Percentiles rank a stretch among this genome's conserved stretches.
Evolutionary conservation across 2,888 invertebrate genomes (phyloP).

Genomic region (Entomobrya proxima): DNA sequence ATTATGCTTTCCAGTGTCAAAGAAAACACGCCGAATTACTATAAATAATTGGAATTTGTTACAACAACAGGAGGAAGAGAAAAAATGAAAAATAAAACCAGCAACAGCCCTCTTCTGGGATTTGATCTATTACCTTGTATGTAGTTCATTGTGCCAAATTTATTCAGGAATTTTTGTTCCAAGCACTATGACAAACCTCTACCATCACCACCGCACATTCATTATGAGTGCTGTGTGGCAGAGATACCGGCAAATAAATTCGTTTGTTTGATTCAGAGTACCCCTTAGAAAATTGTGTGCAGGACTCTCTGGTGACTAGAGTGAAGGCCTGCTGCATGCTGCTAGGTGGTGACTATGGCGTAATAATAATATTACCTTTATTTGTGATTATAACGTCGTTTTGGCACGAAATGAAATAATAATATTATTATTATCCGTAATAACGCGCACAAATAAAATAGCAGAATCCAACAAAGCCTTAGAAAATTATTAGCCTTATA

Average conservation of each 20-base stretch:
- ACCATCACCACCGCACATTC: too few species aligned
- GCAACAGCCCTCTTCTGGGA: background rate
- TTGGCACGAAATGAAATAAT: constrained; percentile 43
- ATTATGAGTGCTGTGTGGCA: background rate
- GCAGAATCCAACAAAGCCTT: too few species aligned
- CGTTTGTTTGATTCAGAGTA: background rate
- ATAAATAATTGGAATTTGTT: background rate
- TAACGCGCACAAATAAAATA: background rate
- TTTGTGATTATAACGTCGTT: constrained; percentile 29
- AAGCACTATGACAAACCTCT: background rate
- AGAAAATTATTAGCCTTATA: too few species aligned
- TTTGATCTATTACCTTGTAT: background rate
- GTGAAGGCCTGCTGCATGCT: background rate
- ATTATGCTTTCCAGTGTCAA: background rate
- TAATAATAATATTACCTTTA: too few species aligned
- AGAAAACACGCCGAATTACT: constrained; percentile 20
- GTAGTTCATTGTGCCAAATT: background rate
- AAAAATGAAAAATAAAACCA: background rate
- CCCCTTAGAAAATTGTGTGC: background rate
- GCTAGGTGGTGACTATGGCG: background rate
- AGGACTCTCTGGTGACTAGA: background rate
- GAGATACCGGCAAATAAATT: background rate
- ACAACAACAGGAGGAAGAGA: background rate
- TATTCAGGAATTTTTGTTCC: background rate
- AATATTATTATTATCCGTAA: constrained; percentile 12